A percentile compares a stretch with the other conserved stretches of the same genome.
Conservation (phyloP, 2,888 invertebrate genomes). For the Cybosia mesomella region DNA sequence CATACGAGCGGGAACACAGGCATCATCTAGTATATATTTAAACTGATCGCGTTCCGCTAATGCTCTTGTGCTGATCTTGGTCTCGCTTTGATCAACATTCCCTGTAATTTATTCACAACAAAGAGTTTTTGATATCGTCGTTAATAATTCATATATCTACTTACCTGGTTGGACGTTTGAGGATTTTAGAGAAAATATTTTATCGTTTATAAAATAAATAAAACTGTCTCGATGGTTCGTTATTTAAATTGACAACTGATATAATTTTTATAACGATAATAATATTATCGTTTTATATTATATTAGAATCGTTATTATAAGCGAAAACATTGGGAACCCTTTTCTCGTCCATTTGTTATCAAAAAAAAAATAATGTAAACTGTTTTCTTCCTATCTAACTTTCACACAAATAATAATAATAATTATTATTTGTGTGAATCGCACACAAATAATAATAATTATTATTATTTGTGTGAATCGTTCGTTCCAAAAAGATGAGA, state of each 20-base stretch:
- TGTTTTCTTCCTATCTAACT: no score
- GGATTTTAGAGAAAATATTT: not conserved
- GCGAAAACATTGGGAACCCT: no score
- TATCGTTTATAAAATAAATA: not conserved
- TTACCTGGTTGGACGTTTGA: not conserved
- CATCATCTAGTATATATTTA: not conserved
- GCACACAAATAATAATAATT: no score
- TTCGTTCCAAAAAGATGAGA: no score
- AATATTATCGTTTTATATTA: no score
- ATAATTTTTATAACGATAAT: not conserved
- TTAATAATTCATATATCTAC: slow-evolving; percentile 29
- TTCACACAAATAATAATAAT: no score
- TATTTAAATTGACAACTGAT: not conserved
- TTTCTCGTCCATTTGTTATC: no score
- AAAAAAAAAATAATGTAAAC: no score
- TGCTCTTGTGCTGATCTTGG: not conserved
- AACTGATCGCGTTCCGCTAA: slow-evolving; percentile 1
- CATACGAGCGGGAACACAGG: no score
- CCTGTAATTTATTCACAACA: slow-evolving; percentile 34
- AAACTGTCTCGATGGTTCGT: not conserved
- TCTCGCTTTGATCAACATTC: slow-evolving; percentile 17
- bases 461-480: no score
- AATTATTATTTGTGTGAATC: no score
- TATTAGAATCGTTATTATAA: no score
- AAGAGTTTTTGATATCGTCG: slow-evolving; percentile 29